Evolutionary conservation across 1,140 invertebrate genomes (phyloP).

Genomic region (Trichonephila inaurata): DNA sequence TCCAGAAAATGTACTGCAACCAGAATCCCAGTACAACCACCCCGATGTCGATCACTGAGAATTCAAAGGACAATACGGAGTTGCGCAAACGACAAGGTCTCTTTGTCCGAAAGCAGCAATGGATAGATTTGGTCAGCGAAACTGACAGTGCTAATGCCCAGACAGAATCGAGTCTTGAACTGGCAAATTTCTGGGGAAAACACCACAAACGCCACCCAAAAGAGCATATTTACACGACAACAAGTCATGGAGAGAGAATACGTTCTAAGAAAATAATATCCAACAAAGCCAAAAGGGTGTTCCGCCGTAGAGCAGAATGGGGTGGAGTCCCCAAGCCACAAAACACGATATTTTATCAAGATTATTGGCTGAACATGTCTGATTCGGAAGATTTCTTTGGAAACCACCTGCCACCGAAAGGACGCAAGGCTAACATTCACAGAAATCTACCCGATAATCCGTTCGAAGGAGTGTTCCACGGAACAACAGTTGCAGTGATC

Average conservation of each 20-base stretch:
- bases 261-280: neutral
- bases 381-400: conserved; percentile 69
- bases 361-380: conserved; percentile 52
- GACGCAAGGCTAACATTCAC: conserved; percentile 7
- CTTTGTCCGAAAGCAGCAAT: neutral
- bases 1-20: conserved; percentile 72
- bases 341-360: conserved; percentile 33
- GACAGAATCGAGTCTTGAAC: neutral
- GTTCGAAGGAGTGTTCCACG: conserved; percentile 68
- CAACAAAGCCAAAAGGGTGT: neutral
- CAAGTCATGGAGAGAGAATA: neutral
- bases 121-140: neutral
- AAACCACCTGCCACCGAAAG: conserved; percentile 13
- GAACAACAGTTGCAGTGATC: conserved; percentile 63
- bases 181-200: neutral
- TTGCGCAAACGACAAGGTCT: neutral
- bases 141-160: neutral
- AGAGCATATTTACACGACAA: neutral
- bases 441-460: conserved; percentile 38
- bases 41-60: neutral
- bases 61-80: neutral
- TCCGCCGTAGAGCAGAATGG: conserved; percentile 24
- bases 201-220: neutral
- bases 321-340: conserved; percentile 36
- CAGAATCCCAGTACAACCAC: conserved; percentile 56